These are phyloP conservation scores for Nematostella vectensis DNA, from an alignment of 92 coral and sea anemone species.

Conservation along the genomic window DNA sequence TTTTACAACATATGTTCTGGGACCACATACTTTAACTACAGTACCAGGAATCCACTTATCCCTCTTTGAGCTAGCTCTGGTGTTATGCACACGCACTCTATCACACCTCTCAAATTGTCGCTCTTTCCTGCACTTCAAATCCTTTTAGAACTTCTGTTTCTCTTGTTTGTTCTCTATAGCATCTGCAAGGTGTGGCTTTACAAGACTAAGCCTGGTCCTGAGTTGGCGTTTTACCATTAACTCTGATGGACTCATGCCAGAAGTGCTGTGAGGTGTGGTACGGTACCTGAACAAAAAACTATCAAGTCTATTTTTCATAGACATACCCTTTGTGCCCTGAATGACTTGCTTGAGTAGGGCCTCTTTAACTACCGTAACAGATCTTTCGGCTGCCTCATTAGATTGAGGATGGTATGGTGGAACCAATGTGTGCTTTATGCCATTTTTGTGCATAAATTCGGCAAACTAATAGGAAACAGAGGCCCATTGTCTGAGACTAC, in stretches of 20 bases:
- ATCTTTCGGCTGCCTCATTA: slow-evolving; percentile 32
- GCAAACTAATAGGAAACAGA: slow-evolving; percentile 28
- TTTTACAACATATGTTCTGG: too few relatives aligned
- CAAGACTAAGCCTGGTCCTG: neutral
- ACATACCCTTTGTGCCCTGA: slow-evolving; percentile 9
- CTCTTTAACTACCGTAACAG: slow-evolving; percentile 17
- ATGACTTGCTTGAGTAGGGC: slow-evolving; percentile 24
- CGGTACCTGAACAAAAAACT: slow-evolving; percentile 23
- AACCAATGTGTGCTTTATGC: slow-evolving; percentile 12
- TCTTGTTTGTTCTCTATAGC: too few relatives aligned
- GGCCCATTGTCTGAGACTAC: slow-evolving; percentile 38
- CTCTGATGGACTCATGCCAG: slow-evolving; percentile 11
- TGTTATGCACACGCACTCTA: slow-evolving; percentile 31
- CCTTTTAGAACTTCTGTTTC: too few relatives aligned
- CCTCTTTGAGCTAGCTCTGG: slow-evolving; percentile 16
- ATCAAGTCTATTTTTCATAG: slow-evolving; percentile 23
- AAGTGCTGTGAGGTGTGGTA: slow-evolving; percentile 29
- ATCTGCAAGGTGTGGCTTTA: too few relatives aligned
- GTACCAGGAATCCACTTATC: too few relatives aligned
- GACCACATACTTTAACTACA: too few relatives aligned
- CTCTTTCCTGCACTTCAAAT: slow-evolving; percentile 20
- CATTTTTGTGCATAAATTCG: slow-evolving; percentile 14
- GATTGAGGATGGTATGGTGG: slow-evolving; percentile 36
- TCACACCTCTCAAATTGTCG: slow-evolving; percentile 22
- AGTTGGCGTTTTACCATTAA: neutral